Conservation (phyloP, 1,140 invertebrate species). For the Saccostrea echinata region DNA sequence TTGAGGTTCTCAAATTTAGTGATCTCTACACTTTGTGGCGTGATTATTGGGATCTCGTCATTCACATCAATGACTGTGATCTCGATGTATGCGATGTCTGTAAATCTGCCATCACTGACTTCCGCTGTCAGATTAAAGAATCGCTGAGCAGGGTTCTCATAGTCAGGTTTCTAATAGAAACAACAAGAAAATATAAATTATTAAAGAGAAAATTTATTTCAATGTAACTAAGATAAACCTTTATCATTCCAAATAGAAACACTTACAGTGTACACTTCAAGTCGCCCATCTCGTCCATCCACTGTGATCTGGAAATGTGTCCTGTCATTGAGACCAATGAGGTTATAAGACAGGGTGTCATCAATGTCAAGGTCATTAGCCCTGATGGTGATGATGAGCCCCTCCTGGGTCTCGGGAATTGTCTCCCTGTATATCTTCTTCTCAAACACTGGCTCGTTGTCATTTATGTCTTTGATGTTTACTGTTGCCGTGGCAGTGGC, state of each 20-base stretch:
- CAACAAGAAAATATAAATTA: background rate
- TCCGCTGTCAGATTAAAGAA: slow-evolving; percentile 51
- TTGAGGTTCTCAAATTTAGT: background rate
- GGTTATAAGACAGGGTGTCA: slow-evolving; percentile 37
- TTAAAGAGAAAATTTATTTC: too few species aligned
- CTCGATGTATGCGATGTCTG: slow-evolving; percentile 34
- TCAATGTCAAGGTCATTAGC: slow-evolving; percentile 48
- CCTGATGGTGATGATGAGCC: background rate
- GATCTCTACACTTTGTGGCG: background rate
- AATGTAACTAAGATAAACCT: too few species aligned
- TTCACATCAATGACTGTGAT: slow-evolving; percentile 55
- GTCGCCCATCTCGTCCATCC: background rate
- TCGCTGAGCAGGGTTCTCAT: slow-evolving; percentile 42
- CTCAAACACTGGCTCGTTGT: slow-evolving; percentile 52
- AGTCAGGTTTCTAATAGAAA: slow-evolving; percentile 53
- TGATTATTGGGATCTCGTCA: slow-evolving; percentile 51
- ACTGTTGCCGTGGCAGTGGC: slow-evolving; percentile 49
- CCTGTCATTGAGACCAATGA: slow-evolving; percentile 13
- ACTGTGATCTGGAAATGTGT: slow-evolving; percentile 42
- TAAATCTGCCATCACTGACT: slow-evolving; percentile 36
- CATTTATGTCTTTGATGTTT: slow-evolving; percentile 59
- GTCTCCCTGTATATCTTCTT: slow-evolving; percentile 33
- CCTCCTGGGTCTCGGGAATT: slow-evolving; percentile 52
- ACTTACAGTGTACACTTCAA: slow-evolving; percentile 51
- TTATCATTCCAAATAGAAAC: background rate